These are phyloP conservation scores for Antheraea assamensis DNA, from an alignment of 2,888 invertebrate genomes.

Conservation along the genomic window DNA sequence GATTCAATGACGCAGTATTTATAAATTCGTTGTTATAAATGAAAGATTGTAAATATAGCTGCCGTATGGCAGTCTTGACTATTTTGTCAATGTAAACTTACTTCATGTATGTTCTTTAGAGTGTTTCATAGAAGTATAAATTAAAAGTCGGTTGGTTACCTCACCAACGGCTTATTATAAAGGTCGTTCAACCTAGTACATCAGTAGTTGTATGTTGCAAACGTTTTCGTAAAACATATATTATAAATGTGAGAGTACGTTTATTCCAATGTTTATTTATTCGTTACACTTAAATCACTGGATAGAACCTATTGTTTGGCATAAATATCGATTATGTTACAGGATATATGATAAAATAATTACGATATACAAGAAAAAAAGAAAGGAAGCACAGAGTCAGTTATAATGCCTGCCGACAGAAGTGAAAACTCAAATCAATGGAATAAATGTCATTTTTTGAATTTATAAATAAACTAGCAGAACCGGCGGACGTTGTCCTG, in stretches of 20 bases:
- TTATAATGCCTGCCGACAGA: too few species aligned
- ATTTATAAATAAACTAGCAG: too few species aligned
- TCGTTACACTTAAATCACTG: too few species aligned
- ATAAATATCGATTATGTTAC: too few species aligned
- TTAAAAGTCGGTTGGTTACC: constrained; percentile 51
- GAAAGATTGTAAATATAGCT: neutral
- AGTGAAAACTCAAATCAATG: too few species aligned
- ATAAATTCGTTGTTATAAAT: neutral
- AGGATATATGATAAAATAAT: too few species aligned
- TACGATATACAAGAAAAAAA: too few species aligned
- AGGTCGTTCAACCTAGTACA: constrained; percentile 66
- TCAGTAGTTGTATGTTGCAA: constrained; percentile 54
- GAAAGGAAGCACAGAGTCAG: too few species aligned
- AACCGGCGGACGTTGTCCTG: too few species aligned
- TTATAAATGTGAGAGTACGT: neutral
- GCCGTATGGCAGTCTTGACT: constrained; percentile 15
- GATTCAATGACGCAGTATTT: constrained; percentile 17
- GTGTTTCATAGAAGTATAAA: constrained; percentile 55
- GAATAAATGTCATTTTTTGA: too few species aligned
- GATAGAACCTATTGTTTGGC: too few species aligned
- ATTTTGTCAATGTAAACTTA: constrained; percentile 27
- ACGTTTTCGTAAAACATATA: constrained; percentile 29
- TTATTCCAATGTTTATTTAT: too few species aligned
- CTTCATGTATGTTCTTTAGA: constrained; percentile 50
- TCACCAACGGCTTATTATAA: constrained; percentile 50